phyloP scores from a whole-genome alignment of 2,797 vertebrate species.

The Anolis apletophallus region DNA sequence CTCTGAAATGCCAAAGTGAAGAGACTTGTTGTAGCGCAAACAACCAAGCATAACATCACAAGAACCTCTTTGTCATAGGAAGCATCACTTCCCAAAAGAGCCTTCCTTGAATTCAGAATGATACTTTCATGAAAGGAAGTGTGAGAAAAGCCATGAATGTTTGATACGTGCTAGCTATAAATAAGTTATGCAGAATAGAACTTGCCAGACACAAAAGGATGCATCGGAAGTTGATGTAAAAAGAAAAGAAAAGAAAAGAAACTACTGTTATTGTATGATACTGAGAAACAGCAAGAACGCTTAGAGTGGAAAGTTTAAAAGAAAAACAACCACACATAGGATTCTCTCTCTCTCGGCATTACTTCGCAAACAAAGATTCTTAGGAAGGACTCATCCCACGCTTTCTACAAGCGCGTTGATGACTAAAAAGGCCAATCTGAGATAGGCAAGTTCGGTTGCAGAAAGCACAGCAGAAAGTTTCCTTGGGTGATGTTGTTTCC shows the following conservation, averaged over 20 bases:
- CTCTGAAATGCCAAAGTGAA: background rate
- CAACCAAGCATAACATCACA: background rate
- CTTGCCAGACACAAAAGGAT: background rate
- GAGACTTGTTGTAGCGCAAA: background rate
- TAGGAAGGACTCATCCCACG: too few species aligned
- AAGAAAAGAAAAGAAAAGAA: background rate
- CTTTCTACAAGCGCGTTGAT: too few species aligned
- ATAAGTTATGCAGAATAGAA: slow-evolving; percentile 2
- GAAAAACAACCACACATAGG: background rate
- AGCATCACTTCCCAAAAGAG: background rate
- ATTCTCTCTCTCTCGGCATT: too few species aligned
- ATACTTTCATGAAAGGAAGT: background rate
- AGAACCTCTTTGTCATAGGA: background rate
- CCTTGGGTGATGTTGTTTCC: too few species aligned
- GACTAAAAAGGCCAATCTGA: too few species aligned
- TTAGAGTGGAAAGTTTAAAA: background rate
- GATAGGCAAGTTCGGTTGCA: too few species aligned
- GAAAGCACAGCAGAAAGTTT: too few species aligned
- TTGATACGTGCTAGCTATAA: slow-evolving; percentile 17
- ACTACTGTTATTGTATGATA: background rate
- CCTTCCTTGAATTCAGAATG: background rate
- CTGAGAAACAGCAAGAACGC: background rate
- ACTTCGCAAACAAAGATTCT: too few species aligned
- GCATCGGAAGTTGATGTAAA: background rate
- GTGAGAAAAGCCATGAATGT: slow-evolving; percentile 6